Conservation (phyloP, 2,797 vertebrate genomes). For the Parauchenoglanis punctatus region DNA sequence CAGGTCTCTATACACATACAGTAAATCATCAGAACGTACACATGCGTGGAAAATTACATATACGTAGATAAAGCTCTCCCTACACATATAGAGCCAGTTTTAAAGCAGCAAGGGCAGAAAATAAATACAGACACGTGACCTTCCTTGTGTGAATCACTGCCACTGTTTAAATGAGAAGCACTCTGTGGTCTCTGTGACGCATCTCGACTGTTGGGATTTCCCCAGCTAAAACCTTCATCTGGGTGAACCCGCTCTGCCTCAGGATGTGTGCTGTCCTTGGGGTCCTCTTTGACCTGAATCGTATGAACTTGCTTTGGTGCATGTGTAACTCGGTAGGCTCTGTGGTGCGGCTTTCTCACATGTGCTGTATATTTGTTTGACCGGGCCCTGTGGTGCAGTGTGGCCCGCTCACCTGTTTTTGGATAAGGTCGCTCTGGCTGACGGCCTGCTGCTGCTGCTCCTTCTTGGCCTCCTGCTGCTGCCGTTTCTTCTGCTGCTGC, state of each 20-base stretch:
- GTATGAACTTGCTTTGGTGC: slow-evolving; percentile 11
- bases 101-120: background rate
- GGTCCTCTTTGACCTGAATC: slow-evolving; percentile 14
- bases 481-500: slow-evolving; percentile 92
- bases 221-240: slow-evolving; percentile 10
- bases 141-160: slow-evolving; percentile 10
- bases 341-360: slow-evolving; percentile 23
- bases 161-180: slow-evolving; percentile 28
- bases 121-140: slow-evolving; percentile 31
- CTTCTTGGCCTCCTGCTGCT: slow-evolving; percentile 87
- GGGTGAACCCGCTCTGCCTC: slow-evolving; percentile 12
- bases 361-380: slow-evolving; percentile 23
- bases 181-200: slow-evolving; percentile 25
- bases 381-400: background rate
- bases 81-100: slow-evolving; percentile 7
- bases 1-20: background rate
- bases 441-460: slow-evolving; percentile 87
- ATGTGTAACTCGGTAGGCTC: slow-evolving; percentile 15
- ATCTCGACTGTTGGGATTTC: slow-evolving; percentile 29
- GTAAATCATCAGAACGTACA: slow-evolving; percentile 8
- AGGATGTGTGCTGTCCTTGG: background rate
- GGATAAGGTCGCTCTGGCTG: slow-evolving; percentile 93
- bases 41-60: slow-evolving; percentile 2
- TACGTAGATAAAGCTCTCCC: background rate
- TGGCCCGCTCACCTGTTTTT: slow-evolving; percentile 78